phyloP scores from a whole-genome alignment of 37 sponge, comb jelly and placozoan species.

The Cliona cf. orientalis region DNA sequence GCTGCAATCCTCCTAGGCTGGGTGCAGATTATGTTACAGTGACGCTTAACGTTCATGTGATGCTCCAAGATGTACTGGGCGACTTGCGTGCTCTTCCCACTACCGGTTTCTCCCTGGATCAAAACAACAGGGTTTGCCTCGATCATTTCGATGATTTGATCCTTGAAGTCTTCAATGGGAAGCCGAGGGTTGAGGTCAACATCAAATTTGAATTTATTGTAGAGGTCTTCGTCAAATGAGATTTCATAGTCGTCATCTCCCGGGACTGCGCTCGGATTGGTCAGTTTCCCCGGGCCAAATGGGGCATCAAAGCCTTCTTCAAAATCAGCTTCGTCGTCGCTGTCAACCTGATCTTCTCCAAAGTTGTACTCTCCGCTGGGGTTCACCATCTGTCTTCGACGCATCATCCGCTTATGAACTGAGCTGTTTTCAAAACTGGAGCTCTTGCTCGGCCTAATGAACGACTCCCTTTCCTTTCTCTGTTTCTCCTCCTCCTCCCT shows the following conservation, averaged over 20 bases:
- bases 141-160: conserved; percentile 75
- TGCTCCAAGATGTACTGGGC: conserved; percentile 93
- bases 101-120: conserved; percentile 88
- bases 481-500: too few relatives aligned
- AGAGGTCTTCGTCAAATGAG: background rate
- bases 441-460: too few relatives aligned
- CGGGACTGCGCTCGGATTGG: conserved; percentile 15
- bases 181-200: conserved; percentile 20
- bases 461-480: too few relatives aligned
- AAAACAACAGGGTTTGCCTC: conserved; percentile 49
- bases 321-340: background rate
- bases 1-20: conserved; percentile 95
- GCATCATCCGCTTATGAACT: too few relatives aligned
- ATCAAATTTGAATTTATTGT: conserved; percentile 41
- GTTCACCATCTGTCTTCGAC: too few relatives aligned
- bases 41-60: conserved; percentile 48
- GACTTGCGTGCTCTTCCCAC: conserved; percentile 95
- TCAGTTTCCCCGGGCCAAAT: background rate
- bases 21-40: conserved; percentile 96
- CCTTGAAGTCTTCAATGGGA: conserved; percentile 69
- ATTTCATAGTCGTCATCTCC: conserved; percentile 14
- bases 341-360: too few relatives aligned
- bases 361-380: too few relatives aligned
- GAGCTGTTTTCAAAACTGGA: too few relatives aligned
- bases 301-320: conserved; percentile 11